Evolutionary conservation across 23 tunicate genomes (phyloP).

Genomic region (Ciona savignyi): DNA sequence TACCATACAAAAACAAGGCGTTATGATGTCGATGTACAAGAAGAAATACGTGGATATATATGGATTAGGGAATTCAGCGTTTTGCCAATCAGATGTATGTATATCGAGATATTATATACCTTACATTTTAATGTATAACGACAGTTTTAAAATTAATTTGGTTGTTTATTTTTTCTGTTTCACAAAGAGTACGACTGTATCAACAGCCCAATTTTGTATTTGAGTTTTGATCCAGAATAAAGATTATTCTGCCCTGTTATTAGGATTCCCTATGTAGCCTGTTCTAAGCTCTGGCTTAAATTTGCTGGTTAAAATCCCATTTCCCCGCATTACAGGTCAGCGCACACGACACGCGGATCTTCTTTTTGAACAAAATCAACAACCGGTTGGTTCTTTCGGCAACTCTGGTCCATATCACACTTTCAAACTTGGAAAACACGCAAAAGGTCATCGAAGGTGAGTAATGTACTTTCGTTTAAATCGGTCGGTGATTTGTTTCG

Average conservation of each 20-base stretch:
- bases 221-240: background rate
- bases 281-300: no score
- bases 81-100: constrained; percentile 59
- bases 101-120: background rate
- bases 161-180: no score
- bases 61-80: constrained; percentile 50
- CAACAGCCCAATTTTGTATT: background rate
- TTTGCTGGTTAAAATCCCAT: no score
- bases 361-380: constrained; percentile 43
- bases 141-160: no score
- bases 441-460: constrained; percentile 65
- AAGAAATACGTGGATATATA: constrained; percentile 39
- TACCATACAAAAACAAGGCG: background rate
- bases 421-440: constrained; percentile 68
- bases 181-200: no score
- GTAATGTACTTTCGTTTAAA: no score
- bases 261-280: no score
- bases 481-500: no score
- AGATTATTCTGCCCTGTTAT: background rate
- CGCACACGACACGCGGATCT: constrained; percentile 47
- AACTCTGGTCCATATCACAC: constrained; percentile 55
- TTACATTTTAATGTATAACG: no score
- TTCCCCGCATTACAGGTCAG: constrained; percentile 27
- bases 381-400: constrained; percentile 54
- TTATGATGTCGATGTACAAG: constrained; percentile 1